Base-by-base conservation (phyloP, 2,797 vertebrate species). In the Etheostoma nigrum region DNA sequence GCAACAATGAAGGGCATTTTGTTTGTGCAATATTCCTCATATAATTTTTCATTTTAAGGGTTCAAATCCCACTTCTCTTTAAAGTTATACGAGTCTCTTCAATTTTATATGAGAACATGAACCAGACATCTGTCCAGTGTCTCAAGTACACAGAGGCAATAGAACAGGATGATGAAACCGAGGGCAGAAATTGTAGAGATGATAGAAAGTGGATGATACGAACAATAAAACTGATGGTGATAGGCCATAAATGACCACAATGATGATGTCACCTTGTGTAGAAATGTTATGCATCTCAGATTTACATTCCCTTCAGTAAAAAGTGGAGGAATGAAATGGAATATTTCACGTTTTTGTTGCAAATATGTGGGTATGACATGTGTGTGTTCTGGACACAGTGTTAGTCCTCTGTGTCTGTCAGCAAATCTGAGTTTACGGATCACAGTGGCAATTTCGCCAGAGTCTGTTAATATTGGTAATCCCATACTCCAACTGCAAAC, bases 21-120 rank as follows among this genome's bases (percentile, higher is more conserved):
- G 63, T 80, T 71, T 82, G 68, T 10, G 45, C 69, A 80, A 63
- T 76, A 72, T 84, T 67, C 44, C 51, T 18, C 42, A n/a, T 21
- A 44, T 61, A 53, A 80, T 82, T 66, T 79, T 55, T 49, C 52
- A 68, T 72, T 33, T 75, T 44, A 0, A 2, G 52, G 58, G 70
- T 78, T 77, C 40, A 65, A 86, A 86, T 85, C 71, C 62, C 66
- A 67, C 9, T 0, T 67, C 72, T 85, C 72, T 83, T 40, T 76
- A 80, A 87, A 88, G 53, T 79, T 85, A 80, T 76, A 65, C 27
- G 45, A 78, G 71, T 67, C 63, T 79, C 73, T 89, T 79, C 53
- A 74, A 57, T 80, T 86, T 90, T 86, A 81, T 52, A 84, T 82
- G 75, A 81, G 63, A 74, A 64, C 72, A 65, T 53, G 54, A 74